Conservation (phyloP, 2,797 vertebrate genomes). For the Fundulus diaphanus region DNA sequence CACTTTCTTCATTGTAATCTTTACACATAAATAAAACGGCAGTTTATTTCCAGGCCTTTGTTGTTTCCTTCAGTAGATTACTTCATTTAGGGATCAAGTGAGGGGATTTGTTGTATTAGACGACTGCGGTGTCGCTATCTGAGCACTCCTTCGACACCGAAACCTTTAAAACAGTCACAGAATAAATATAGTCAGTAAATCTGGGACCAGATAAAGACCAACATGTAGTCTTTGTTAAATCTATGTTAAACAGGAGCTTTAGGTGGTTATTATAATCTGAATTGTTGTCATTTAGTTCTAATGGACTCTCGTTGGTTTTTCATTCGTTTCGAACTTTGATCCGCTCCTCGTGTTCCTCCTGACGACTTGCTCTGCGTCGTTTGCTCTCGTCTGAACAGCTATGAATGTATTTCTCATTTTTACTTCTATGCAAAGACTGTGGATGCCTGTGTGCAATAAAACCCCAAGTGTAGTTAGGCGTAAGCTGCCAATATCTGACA, state of each 20-base stretch:
- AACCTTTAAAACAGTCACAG: neutral
- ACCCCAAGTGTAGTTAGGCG: neutral
- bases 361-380: neutral
- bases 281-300: neutral
- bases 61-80: no score
- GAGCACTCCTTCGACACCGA: neutral
- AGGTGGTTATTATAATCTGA: neutral
- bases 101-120: neutral
- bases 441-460: constrained; percentile 29
- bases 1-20: neutral
- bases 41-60: neutral
- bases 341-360: neutral
- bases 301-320: neutral
- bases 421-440: constrained; percentile 18
- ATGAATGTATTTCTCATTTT: constrained; percentile 19
- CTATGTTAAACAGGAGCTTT: neutral
- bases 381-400: neutral
- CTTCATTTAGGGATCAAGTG: neutral
- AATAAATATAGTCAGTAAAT: no score
- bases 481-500: neutral
- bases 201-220: neutral
- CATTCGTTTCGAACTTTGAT: constrained; percentile 15
- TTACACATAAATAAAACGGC: neutral
- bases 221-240: neutral
- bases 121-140: neutral